Evolutionary conservation across 2,888 invertebrate genomes (phyloP), one percentile per base, ranked within the genome.

Genomic region (Nemurella pictetii): DNA sequence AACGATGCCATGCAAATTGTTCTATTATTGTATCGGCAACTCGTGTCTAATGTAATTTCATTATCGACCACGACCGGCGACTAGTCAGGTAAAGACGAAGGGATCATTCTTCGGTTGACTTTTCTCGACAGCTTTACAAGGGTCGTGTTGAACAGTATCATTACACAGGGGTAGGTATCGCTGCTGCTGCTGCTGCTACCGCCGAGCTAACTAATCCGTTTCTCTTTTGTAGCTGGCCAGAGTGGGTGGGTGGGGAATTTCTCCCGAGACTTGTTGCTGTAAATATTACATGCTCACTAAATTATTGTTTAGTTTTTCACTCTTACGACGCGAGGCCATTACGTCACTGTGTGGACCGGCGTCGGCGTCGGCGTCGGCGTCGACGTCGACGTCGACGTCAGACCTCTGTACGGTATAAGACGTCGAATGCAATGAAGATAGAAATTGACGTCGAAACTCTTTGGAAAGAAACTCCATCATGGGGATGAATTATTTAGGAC

Each of bases 211-310:
- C 55, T 55, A 55, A 55, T 55, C 55, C 20, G 9, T 55, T 55
- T 20, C 12, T 55, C 55, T 55, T 55, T 55, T 55, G 55, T 55
- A 12, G n/a, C n/a, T n/a, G n/a, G n/a, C n/a, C n/a, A n/a, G n/a
- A n/a, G n/a, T 20, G 20, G 55, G 55, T 20, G 55, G 55, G 20
- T 27, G 9, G 75, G 7, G 75, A 75, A 75, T 75, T 75, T 75
- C 75, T 28, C 75, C 4, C 0, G 75, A 75, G 75, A 28, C 28
- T 27, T 75, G 75, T 75, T 75, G 28, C 28, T 27, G 75, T 75
- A 75, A 75, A 75, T 75, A 75, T 75, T 75, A 75, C 75, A 75
- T 75, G 75, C 28, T 26, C 75, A 75, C 75, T 75, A 75, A 75
- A 75, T 75, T 20, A 75, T 75, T 75, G 75, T 75, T 28, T 75